Percentiles rank a stretch among this genome's conserved stretches.
These are phyloP conservation scores for Heliconius ismenius DNA, from an alignment of 2,888 invertebrate species.

Conservation along the genomic window DNA sequence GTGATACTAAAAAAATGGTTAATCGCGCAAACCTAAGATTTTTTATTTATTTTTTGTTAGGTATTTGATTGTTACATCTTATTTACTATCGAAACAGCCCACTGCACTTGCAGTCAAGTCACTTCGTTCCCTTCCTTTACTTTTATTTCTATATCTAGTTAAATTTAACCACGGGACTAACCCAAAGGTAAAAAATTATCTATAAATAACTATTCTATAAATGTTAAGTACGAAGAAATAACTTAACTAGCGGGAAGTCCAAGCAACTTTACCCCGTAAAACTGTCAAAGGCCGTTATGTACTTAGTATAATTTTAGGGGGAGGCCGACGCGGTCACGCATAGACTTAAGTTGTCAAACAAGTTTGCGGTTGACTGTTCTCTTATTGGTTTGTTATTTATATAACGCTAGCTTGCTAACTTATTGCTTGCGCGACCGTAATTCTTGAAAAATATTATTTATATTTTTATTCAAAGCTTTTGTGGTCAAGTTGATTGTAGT, in stretches of 20 bases:
- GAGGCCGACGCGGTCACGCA: conserved; percentile 18
- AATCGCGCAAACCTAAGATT: too few relatives aligned
- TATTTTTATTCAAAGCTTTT: too few relatives aligned
- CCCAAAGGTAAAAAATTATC: too few relatives aligned
- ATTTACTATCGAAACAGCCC: not conserved
- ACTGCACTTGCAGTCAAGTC: not conserved
- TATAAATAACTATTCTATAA: not conserved
- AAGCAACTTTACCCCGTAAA: conserved; percentile 1
- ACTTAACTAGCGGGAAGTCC: not conserved
- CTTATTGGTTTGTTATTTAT: not conserved
- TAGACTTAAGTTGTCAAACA: conserved; percentile 18
- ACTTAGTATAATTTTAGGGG: conserved; percentile 10
- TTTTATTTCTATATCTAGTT: too few relatives aligned
- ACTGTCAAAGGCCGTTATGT: conserved; percentile 3
- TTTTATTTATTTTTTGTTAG: too few relatives aligned
- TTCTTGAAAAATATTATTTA: too few relatives aligned
- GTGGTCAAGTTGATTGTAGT: too few relatives aligned
- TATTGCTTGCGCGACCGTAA: too few relatives aligned
- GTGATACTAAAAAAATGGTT: too few relatives aligned
- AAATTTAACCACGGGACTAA: too few relatives aligned
- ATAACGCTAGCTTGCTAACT: not conserved
- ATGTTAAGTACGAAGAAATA: not conserved
- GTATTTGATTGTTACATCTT: too few relatives aligned
- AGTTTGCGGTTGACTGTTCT: conserved; percentile 18
- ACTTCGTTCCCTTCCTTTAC: too few relatives aligned